Base-by-base conservation (phyloP, 2,888 invertebrate species). In the Phyllotreta cruciferae region DNA sequence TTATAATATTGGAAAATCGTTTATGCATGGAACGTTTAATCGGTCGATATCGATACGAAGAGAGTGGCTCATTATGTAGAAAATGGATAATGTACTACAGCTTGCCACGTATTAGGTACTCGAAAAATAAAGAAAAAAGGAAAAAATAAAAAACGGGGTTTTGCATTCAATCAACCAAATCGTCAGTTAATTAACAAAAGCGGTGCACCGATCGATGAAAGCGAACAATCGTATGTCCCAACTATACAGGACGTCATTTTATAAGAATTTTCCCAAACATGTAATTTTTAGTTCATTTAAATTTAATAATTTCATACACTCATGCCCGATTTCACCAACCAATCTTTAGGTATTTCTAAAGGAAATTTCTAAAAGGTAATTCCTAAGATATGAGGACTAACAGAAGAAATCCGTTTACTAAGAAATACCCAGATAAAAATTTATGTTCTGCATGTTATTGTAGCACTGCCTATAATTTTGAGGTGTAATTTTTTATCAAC, bases 121-220 rank as follows among this genome's bases (percentile, higher is more conserved):
- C 50, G 44, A 49, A 60, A 56, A 61, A 63, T 47, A 62, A 66
- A 70, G 68, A 66, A 63, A 67, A 60, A 70, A 69, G 66, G 63
- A 55, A 63, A 47, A 69, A 66, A 64, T 68, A 58, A 70, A 24
- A 24, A 70, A 67, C 67, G 56, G 64, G 71, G 72, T 77, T 78
- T 77, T 77, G 78, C 78, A 78, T 79, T 77, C 78, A 78, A 79
- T 79, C 79, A 77, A 78, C 72, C 77, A 78, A 77, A 79, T 78
- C 78, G 77, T 73, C 73, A 72, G 74, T 77, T 78, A 78, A 79
- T 78, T 78, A 78, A 66, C 67, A 64, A 66, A 64, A 65, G 52
- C 58, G 45, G 65, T 62, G 42, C 73, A 72, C 69, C 53, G 66
- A 70, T 62, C 45, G 56, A 57, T 56, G 9, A 53, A 62, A 74